Percentiles rank a stretch among this genome's conserved stretches.
phyloP scores from a whole-genome alignment of 2,888 invertebrate genomes.

The Boloria euphrosyne region DNA sequence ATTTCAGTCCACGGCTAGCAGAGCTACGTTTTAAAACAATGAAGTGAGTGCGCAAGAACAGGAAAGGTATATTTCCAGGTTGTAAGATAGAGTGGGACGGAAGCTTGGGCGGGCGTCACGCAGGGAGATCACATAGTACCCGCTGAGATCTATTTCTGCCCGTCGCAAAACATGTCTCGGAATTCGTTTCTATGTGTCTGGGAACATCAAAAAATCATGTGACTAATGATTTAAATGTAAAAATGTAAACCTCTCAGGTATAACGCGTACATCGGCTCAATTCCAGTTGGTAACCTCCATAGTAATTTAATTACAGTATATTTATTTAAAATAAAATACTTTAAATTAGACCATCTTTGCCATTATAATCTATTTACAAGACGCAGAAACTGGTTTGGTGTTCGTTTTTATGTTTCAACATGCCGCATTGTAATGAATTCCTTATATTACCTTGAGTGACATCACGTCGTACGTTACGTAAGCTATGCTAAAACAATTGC shows the following conservation, averaged over 20 bases:
- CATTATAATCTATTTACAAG: neutral
- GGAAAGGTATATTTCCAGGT: slow-evolving; percentile 66
- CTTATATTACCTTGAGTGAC: slow-evolving; percentile 60
- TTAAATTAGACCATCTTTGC: neutral
- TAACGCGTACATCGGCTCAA: slow-evolving; percentile 42
- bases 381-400: slow-evolving; percentile 4
- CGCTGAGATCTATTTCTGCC: slow-evolving; percentile 79
- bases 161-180: slow-evolving; percentile 81
- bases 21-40: slow-evolving; percentile 77
- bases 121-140: slow-evolving; percentile 75
- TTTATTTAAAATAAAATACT: slow-evolving; percentile 6
- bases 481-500: slow-evolving; percentile 56
- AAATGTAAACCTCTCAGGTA: slow-evolving; percentile 47
- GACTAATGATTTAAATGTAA: slow-evolving; percentile 70
- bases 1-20: slow-evolving; percentile 77
- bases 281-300: slow-evolving; percentile 16
- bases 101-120: slow-evolving; percentile 66
- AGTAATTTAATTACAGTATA: neutral
- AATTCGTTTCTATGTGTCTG: slow-evolving; percentile 80
- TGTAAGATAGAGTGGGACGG: slow-evolving; percentile 65
- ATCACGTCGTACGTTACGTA: slow-evolving; percentile 61
- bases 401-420: slow-evolving; percentile 45
- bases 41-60: slow-evolving; percentile 72
- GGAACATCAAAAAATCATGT: slow-evolving; percentile 77
- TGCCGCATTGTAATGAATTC: slow-evolving; percentile 58